These are phyloP conservation scores for Tethea ocularis DNA, from an alignment of 2,888 invertebrate genomes.

Conservation along the genomic window DNA sequence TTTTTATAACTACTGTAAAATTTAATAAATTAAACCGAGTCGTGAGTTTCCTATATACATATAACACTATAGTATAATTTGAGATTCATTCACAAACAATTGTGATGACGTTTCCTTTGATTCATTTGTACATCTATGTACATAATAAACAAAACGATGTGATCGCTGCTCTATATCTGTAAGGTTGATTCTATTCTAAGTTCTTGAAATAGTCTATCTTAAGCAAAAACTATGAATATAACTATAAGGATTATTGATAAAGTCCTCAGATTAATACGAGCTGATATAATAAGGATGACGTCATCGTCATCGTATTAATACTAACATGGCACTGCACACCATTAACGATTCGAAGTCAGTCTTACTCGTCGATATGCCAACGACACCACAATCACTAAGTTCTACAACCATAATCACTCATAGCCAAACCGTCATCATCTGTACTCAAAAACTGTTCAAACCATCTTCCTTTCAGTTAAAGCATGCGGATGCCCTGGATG, in stretches of 20 bases:
- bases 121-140: constrained; percentile 55
- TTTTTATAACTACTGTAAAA: constrained; percentile 55
- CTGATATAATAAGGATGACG: constrained; percentile 50
- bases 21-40: constrained; percentile 67
- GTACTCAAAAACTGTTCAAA: constrained; percentile 44
- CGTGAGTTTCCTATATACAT: constrained; percentile 60
- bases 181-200: constrained; percentile 29
- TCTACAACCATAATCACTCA: constrained; percentile 21
- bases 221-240: constrained; percentile 49
- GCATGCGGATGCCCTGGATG: constrained; percentile 82
- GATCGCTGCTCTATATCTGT: constrained; percentile 45
- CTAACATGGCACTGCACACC: constrained; percentile 81
- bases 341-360: constrained; percentile 75
- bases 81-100: constrained; percentile 70
- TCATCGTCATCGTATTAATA: constrained; percentile 57
- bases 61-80: constrained; percentile 51
- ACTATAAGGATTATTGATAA: constrained; percentile 46
- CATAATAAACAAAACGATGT: constrained; percentile 51
- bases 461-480: constrained; percentile 79
- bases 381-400: constrained; percentile 34
- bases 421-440: constrained; percentile 1
- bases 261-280: constrained; percentile 62
- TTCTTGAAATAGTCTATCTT: constrained; percentile 38
- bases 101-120: constrained; percentile 51
- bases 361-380: constrained; percentile 64